Evolutionary conservation across 1,140 invertebrate species (phyloP), one percentile per base, ranked within the genome.

Genomic region (Conopomorpha cramerella): DNA sequence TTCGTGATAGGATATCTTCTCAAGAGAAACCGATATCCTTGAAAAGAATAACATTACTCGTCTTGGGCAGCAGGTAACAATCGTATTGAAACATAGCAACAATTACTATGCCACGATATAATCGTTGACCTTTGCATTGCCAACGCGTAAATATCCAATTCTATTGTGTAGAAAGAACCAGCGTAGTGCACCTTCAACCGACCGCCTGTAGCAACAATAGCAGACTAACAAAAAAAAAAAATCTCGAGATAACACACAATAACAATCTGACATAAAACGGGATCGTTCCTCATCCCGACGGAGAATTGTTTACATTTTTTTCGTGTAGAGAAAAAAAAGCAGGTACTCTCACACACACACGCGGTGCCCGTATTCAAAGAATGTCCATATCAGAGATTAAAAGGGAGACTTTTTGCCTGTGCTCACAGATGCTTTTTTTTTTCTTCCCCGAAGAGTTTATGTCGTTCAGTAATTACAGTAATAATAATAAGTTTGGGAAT

Each of bases 271-370:
- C 37, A 41, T 37, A 37, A 45, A 45, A 38, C 52, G 19, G 19
- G 4, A 23, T 23, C 19, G 4, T 10, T 51, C 45, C 26, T 46
- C 28, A 33, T 38, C 45, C 44, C 41, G 39, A 36, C 35, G 50
- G 41, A 41, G 56, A 53, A 50, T 53, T 76, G 67, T 76, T 76
- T 70, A 72, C 67, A 64, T 67, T 76, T 76, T 65, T 64, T 70
- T 54, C 34, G 18, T 42, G 34, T 17, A 28, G 16, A 12, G 32
- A 11, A 15, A 30, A 46, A 53, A 55, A 64, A 63, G 63, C 35
- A 68, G 54, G 42, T 49, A 56, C 51, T 49, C 52, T 51, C 55
- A 55, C 43, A 57, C 48, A 52, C n/a, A n/a, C n/a, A n/a, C n/a
- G n/a, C n/a, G n/a, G 36, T 43, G 45, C 32, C 43, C 46, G 43